These are phyloP conservation scores for Ennomos erosarius DNA, from an alignment of 2,888 invertebrate genomes.

Conservation along the genomic window DNA sequence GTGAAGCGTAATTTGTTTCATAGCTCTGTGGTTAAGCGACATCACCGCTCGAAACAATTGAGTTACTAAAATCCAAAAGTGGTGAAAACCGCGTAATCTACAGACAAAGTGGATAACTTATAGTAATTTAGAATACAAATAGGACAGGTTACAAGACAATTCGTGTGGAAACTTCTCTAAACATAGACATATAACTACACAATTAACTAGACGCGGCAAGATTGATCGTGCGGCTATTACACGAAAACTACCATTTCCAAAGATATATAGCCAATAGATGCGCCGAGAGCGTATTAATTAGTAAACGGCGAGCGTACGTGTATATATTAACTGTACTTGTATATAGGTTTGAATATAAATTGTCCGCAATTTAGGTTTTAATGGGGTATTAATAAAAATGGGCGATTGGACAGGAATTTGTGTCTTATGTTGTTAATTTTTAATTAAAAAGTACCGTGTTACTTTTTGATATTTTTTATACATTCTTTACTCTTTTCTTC, in stretches of 20 bases:
- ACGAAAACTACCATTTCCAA: conserved; percentile 40
- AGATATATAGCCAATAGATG: conserved; percentile 45
- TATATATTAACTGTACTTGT: conserved; percentile 36
- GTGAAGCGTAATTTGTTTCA: too few relatives aligned
- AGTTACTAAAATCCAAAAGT: too few relatives aligned
- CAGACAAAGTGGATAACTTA: too few relatives aligned
- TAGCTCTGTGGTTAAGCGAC: too few relatives aligned
- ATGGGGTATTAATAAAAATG: conserved; percentile 10
- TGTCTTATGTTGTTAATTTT: not conserved
- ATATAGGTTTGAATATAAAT: conserved; percentile 33
- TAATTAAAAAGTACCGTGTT: too few relatives aligned
- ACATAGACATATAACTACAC: conserved; percentile 17
- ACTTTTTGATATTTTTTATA: too few relatives aligned
- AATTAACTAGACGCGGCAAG: conserved; percentile 32
- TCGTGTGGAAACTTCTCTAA: conserved; percentile 8
- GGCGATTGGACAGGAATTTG: not conserved
- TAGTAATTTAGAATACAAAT: too few relatives aligned
- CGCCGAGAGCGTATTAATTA: conserved; percentile 31
- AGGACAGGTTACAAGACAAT: not conserved
- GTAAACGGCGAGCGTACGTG: conserved; percentile 25
- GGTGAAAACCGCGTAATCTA: too few relatives aligned
- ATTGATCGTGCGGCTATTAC: conserved; percentile 38
- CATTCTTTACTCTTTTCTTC: too few relatives aligned
- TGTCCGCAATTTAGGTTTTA: conserved; percentile 17
- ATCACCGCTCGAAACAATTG: too few relatives aligned